Base-by-base conservation (phyloP, 2,888 invertebrate species). In the Chrysopilus asiliformis region DNA sequence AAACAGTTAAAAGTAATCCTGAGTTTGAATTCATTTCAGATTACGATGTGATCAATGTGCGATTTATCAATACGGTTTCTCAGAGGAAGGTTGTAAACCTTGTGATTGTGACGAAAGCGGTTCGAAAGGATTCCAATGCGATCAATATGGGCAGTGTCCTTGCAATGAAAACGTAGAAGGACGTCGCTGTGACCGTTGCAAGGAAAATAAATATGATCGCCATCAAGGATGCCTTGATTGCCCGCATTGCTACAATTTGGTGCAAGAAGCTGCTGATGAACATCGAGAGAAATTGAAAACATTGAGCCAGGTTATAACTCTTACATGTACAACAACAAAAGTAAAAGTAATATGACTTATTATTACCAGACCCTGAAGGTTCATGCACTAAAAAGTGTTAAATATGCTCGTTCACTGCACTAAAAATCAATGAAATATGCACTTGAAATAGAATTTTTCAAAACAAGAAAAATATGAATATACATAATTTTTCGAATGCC, bases 201-300 rank as follows among this genome's bases (percentile, higher is more conserved):
- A 90, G 65, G 97, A 97, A 58, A 98, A 98, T 59, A 94, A 93
- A 57, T 81, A 79, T 55, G 83, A 94, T 56, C 75, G 91, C 17
- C 83, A 89, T 44, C 78, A 80, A 38, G 93, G 91, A 12, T 89
- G 89, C 49, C 68, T 82, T 31, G 79, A 89, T 53, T 99, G 98
- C 57, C 91, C 91, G 0, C 76, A 85, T 8, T 99, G 97, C 61
- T 99, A 98, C 61, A 87, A 87, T 57, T 68, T 98, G 8, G 90
- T 99, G 0, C 83, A 86, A 55, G 81, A 84, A 40, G 82, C 86
- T 1, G 87, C 85, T 6, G 76, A 80, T 52, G 65, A 68, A 7
- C 89, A 91, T 52, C 68, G 85, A 39, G 64, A 58, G 16, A 82
- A 85, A 50, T 64, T 94, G 33, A 66, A 68, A 3, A 76, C 81